Conservation (phyloP, 2,113 vertebrate species). For the Myrmophylax atrothorax region DNA sequence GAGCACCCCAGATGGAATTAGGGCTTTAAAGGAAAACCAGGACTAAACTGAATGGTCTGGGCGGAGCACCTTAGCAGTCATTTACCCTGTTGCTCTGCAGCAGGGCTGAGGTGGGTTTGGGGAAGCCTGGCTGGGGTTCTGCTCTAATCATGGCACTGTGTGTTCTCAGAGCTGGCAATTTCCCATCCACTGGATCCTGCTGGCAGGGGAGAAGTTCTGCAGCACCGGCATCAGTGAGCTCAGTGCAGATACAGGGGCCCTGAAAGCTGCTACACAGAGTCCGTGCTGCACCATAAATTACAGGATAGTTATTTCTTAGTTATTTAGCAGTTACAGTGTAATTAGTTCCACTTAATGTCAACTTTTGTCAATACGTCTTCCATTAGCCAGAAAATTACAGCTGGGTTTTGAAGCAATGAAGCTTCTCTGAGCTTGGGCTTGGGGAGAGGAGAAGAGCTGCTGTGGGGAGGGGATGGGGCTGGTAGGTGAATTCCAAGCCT, state of each 20-base stretch:
- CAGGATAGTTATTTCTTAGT: conserved; percentile 80
- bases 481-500: not conserved
- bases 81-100: not conserved
- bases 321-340: conserved; percentile 81
- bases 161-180: conserved; percentile 6
- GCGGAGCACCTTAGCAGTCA: not conserved
- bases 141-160: not conserved
- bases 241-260: conserved; percentile 5
- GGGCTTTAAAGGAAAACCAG: not conserved
- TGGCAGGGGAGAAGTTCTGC: conserved; percentile 52
- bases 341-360: conserved; percentile 83
- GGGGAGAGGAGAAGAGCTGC: not conserved
- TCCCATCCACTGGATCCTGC: not conserved
- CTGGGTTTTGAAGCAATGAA: conserved; percentile 57
- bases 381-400: conserved; percentile 79
- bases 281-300: conserved; percentile 77
- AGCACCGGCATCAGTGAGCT: conserved; percentile 39
- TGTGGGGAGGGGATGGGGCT: not conserved
- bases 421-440: not conserved
- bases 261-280: conserved; percentile 57
- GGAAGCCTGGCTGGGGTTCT: conserved; percentile 11
- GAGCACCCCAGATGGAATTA: not conserved
- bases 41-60: not conserved
- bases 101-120: not conserved
- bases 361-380: conserved; percentile 80